Conservation (phyloP, 2,797 vertebrate species). For the Molossus alvarezi region DNA sequence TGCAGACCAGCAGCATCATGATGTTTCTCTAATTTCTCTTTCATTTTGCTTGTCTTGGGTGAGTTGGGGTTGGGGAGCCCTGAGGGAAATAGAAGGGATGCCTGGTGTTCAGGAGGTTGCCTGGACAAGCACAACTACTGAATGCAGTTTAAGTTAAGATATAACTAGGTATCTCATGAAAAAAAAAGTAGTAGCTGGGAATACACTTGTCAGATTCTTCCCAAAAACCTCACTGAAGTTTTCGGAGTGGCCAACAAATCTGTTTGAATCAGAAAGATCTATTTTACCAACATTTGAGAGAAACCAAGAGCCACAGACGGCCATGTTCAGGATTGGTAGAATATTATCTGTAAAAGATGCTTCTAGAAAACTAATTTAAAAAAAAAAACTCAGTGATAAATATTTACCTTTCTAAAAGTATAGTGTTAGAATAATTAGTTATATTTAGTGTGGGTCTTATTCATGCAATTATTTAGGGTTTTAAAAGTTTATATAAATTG, state of each 20-base stretch:
- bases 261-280: conserved; percentile 6
- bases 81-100: background rate
- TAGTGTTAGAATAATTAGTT: background rate
- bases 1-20: background rate
- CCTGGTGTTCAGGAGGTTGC: background rate
- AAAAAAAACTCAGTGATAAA: conserved; percentile 27
- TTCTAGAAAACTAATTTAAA: background rate
- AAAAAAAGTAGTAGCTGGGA: conserved; percentile 4
- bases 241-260: conserved; percentile 23
- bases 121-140: background rate
- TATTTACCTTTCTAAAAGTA: background rate
- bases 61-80: background rate
- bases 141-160: background rate
- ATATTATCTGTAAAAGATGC: background rate
- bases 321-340: background rate
- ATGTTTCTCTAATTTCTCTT: conserved; percentile 61
- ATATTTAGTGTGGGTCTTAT: background rate
- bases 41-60: background rate
- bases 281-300: background rate
- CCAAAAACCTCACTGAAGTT: background rate
- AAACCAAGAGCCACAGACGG: background rate
- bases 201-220: background rate
- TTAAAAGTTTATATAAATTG: conserved; percentile 22
- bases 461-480: conserved; percentile 1
- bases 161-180: conserved; percentile 5